phyloP scores from a whole-genome alignment of 2,113 vertebrate genomes.

The Maccullochella peelii region DNA sequence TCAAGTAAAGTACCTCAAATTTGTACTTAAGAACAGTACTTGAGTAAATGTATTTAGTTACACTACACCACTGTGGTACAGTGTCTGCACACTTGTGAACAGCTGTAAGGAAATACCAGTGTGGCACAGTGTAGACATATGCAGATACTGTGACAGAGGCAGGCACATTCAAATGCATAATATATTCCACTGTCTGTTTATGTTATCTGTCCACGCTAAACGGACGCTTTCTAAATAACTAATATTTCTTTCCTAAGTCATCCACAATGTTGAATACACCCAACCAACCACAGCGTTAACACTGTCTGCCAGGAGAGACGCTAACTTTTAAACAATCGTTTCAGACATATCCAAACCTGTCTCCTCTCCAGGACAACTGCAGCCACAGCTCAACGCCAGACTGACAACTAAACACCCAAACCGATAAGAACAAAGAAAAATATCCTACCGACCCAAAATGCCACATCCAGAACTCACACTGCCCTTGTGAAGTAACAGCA shows the following conservation, averaged over 20 bases:
- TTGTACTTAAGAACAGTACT: too few relatives aligned
- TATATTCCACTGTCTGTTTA: neutral
- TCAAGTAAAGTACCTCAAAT: too few relatives aligned
- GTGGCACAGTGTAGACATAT: too few relatives aligned
- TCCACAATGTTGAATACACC: slow-evolving; percentile 24
- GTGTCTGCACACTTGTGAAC: neutral
- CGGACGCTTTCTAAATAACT: slow-evolving; percentile 32
- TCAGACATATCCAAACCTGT: slow-evolving; percentile 50
- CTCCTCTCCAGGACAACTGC: slow-evolving; percentile 13
- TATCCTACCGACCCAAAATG: neutral
- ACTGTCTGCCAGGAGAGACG: slow-evolving; percentile 12
- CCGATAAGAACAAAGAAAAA: neutral
- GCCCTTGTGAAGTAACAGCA: neutral
- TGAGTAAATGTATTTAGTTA: too few relatives aligned
- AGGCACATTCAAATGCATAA: neutral
- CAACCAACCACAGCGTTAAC: slow-evolving; percentile 23
- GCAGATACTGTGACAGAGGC: neutral
- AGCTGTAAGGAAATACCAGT: neutral
- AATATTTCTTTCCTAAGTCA: slow-evolving; percentile 19
- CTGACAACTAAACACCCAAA: neutral
- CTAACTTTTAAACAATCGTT: slow-evolving; percentile 36
- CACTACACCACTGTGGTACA: neutral
- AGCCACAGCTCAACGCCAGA: neutral
- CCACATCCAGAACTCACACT: neutral
- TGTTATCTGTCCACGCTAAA: too few relatives aligned